phyloP scores from a whole-genome alignment of 2,888 invertebrate species.

The Aspidiotus rigidus region DNA sequence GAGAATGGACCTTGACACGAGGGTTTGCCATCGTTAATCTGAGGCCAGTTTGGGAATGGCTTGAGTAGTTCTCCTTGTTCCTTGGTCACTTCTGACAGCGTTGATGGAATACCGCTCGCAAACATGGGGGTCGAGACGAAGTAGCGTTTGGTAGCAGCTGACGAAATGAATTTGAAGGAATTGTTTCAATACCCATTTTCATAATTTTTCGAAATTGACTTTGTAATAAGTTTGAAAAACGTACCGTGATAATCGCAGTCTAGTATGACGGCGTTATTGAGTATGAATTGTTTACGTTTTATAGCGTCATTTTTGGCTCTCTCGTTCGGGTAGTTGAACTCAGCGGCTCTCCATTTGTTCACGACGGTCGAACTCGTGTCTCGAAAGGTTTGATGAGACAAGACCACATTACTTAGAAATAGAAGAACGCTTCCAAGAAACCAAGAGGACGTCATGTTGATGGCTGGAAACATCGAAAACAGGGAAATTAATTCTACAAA shows the following conservation, averaged over 20 bases:
- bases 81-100: conserved; percentile 1
- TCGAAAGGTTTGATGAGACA: background rate
- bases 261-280: conserved; percentile 15
- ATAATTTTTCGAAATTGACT: background rate
- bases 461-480: no score
- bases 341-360: conserved; percentile 12
- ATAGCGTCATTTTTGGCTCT: background rate
- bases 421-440: background rate
- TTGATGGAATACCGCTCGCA: conserved; percentile 7
- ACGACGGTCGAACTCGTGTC: background rate
- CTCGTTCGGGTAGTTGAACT: conserved; percentile 18
- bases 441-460: no score
- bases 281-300: conserved; percentile 6
- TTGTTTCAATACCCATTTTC: background rate
- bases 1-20: conserved; percentile 11
- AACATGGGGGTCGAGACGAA: conserved; percentile 11
- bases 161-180: no score
- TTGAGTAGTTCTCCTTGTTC: background rate
- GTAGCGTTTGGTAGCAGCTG: background rate
- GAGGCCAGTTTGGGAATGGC: conserved; percentile 26
- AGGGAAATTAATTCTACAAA: no score
- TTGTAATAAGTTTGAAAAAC: background rate
- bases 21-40: background rate
- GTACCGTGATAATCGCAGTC: conserved; percentile 11
- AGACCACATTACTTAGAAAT: background rate